phyloP scores from a whole-genome alignment of 2,113 vertebrate species.

The Dissostichus mawsoni region DNA sequence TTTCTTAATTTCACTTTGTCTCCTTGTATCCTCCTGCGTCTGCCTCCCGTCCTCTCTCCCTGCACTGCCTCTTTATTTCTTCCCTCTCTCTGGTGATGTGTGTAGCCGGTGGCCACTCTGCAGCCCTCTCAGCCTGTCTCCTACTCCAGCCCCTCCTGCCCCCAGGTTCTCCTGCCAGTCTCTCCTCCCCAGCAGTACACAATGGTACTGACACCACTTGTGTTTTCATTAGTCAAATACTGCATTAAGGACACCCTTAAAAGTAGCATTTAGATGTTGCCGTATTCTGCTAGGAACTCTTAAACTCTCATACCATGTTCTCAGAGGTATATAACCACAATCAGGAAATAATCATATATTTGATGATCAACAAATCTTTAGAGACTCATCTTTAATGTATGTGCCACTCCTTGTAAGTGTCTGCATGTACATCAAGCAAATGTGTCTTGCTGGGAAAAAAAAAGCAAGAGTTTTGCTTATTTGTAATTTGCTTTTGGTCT shows the following conservation, averaged over 20 bases:
- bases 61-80: conserved; percentile 39
- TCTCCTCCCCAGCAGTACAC: conserved; percentile 99
- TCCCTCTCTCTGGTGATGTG: conserved; percentile 39
- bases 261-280: conserved; percentile 2
- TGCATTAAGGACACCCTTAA: conserved; percentile 36
- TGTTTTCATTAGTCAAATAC: conserved; percentile 39
- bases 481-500: no score
- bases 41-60: conserved; percentile 34
- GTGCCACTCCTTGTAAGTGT: neutral
- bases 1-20: conserved; percentile 64
- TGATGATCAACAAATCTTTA: no score
- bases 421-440: neutral
- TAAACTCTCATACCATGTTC: conserved; percentile 3
- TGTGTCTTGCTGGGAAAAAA: neutral
- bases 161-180: conserved; percentile 99
- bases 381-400: neutral
- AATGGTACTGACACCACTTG: conserved; percentile 90
- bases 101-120: conserved; percentile 87
- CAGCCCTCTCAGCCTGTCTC: conserved; percentile 94
- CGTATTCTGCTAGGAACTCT: neutral
- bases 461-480: no score
- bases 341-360: neutral
- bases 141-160: conserved; percentile 97
- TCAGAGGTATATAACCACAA: conserved; percentile 10
- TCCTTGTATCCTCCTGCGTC: conserved; percentile 39